Base-by-base conservation (phyloP, 2,113 vertebrate species). In the Brachypteracias leptosomus region DNA sequence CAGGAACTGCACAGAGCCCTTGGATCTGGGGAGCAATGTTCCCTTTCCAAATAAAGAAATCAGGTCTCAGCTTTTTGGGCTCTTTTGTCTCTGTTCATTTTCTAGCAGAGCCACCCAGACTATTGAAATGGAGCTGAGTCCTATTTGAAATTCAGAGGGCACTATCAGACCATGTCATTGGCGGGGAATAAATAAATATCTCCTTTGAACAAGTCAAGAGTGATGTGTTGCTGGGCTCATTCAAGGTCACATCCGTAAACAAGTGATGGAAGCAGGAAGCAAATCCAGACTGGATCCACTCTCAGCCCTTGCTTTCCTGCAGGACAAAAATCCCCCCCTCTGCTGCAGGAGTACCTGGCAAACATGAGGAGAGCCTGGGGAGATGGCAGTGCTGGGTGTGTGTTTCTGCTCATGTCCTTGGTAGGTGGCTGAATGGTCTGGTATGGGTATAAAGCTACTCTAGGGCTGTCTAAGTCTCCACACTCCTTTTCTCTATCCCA, bases 111-210 rank as follows among this genome's bases (percentile, higher is more conserved):
- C 47, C 76, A 78, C 80, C 29, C 57, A 65, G 88, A 40, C 21
- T 24, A 2, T 29, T 35, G 20, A 28, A 80, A 20, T 2, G 75
- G 35, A 95, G 68, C 44, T 0, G 24, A 86, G n/a, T 2, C 33
- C 83, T 90, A 0, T 24, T 96, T 96, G 90, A 85, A 90, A 96
- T 96, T 93, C 93, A 86, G 95, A 90, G 83, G 92, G 88, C 86
- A 93, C 79, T 52, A 10, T 49, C 82, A 92, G 74, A 29, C 40
- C 83, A 9, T 92, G 92, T 46, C 68, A 62, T 70, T 92, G 96
- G 92, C 88, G 88, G 93, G 80, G 92, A 96, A 93, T 94, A 95
- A 96, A 95, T 90, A 96, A 95, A 95, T 38, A 36, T 33, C 72
- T 88, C 65, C 55, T 93, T 38, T 33, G 71, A 93, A 89, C 2